Conservation (phyloP, 2,113 vertebrate species). For the Saguinus midas region DNA sequence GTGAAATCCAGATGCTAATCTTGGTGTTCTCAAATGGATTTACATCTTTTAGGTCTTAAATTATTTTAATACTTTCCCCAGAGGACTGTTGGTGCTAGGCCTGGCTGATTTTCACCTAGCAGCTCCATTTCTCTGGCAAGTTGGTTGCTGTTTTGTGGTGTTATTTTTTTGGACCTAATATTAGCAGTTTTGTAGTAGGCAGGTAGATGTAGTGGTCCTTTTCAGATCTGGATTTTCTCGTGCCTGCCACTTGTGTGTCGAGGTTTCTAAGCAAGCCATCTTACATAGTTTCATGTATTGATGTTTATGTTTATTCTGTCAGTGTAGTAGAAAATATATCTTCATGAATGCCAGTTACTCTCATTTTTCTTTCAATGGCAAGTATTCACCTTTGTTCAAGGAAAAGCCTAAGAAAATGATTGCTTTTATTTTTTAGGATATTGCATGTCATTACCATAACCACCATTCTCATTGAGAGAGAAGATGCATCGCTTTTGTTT, state of each 20-base stretch:
- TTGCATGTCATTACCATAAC: constrained; percentile 62
- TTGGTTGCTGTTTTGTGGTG: constrained; percentile 57
- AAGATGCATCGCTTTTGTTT: neutral
- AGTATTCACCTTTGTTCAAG: constrained; percentile 37
- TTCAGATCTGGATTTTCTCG: constrained; percentile 43
- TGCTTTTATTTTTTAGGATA: constrained; percentile 62
- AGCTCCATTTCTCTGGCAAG: constrained; percentile 66
- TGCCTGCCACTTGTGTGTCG: constrained; percentile 44
- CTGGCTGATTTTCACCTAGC: constrained; percentile 47
- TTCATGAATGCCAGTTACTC: constrained; percentile 20
- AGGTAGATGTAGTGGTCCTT: constrained; percentile 26
- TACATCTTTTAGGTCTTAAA: constrained; percentile 37
- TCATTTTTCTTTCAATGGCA: constrained; percentile 44
- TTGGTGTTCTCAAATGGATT: constrained; percentile 59
- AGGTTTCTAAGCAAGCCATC: constrained; percentile 60
- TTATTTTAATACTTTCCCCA: constrained; percentile 57
- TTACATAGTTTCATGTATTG: constrained; percentile 35
- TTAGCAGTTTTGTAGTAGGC: constrained; percentile 34
- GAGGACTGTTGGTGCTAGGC: constrained; percentile 55
- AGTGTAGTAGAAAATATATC: constrained; percentile 35
- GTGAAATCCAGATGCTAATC: constrained; percentile 53
- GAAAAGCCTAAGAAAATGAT: constrained; percentile 54
- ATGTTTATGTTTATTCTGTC: constrained; percentile 57
- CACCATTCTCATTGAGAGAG: constrained; percentile 58
- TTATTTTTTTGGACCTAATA: constrained; percentile 65